Evolutionary conservation across 2,888 invertebrate genomes (phyloP).

Genomic region (Reticulitermes lucifugus): DNA sequence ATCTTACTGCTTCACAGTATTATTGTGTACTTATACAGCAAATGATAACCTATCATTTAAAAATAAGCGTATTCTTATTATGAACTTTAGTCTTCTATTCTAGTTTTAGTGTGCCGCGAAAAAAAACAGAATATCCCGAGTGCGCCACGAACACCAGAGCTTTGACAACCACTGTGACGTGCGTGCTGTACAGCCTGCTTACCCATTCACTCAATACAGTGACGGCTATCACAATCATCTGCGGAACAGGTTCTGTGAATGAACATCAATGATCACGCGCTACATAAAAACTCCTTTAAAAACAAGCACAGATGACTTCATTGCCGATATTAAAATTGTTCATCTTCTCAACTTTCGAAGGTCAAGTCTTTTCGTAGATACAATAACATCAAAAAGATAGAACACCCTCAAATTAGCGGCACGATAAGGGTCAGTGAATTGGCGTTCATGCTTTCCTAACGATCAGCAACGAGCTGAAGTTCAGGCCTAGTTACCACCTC

Average conservation of each 20-base stretch:
- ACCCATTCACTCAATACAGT: no score
- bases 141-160: no score
- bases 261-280: neutral
- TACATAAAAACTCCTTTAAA: neutral
- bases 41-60: no score
- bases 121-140: no score
- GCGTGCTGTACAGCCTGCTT: no score
- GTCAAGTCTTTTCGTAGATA: neutral
- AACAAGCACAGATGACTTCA: neutral
- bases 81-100: no score
- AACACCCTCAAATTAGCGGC: slow-evolving; percentile 20
- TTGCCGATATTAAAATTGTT: neutral
- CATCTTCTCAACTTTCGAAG: neutral
- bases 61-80: no score
- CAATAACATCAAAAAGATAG: neutral
- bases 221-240: no score
- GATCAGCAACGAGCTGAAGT: neutral
- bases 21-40: no score
- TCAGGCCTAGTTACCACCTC: neutral
- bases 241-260: neutral
- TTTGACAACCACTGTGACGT: no score
- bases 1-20: no score
- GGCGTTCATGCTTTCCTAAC: slow-evolving; percentile 11
- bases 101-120: no score
- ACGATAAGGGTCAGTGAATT: neutral